Evolutionary conservation across 2,797 vertebrate genomes (phyloP).

Genomic region (Cottoperca gobio): DNA sequence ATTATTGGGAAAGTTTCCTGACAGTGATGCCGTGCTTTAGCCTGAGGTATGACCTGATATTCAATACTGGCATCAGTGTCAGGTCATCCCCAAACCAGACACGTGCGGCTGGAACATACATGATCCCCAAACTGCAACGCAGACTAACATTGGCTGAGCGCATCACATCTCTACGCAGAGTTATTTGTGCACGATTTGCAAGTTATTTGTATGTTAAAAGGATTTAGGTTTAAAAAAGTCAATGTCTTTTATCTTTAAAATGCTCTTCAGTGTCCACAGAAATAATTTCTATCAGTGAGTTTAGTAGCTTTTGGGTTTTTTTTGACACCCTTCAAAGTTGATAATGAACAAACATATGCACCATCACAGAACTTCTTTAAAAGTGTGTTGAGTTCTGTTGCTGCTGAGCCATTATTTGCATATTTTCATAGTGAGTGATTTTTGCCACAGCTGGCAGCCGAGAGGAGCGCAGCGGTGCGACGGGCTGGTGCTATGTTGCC

Average conservation of each 20-base stretch:
- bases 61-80: constrained; percentile 14
- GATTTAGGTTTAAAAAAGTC: no score
- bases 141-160: not conserved
- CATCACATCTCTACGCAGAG: not conserved
- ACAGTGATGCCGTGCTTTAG: constrained; percentile 18
- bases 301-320: not conserved
- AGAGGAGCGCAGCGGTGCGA: not conserved
- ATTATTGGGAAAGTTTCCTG: constrained; percentile 8
- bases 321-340: not conserved
- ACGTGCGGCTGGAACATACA: not conserved
- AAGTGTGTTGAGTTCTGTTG: not conserved
- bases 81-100: constrained; percentile 9
- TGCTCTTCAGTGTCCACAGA: no score
- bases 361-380: not conserved
- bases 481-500: constrained; percentile 29
- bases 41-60: constrained; percentile 11
- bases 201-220: not conserved
- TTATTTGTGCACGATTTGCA: not conserved
- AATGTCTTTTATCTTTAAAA: no score
- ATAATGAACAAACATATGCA: not conserved
- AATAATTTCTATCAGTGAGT: no score
- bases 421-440: constrained; percentile 1
- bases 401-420: not conserved
- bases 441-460: constrained; percentile 3
- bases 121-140: no score